phyloP scores from a whole-genome alignment of 2,888 invertebrate genomes.

The Aleiodes alternator region DNA sequence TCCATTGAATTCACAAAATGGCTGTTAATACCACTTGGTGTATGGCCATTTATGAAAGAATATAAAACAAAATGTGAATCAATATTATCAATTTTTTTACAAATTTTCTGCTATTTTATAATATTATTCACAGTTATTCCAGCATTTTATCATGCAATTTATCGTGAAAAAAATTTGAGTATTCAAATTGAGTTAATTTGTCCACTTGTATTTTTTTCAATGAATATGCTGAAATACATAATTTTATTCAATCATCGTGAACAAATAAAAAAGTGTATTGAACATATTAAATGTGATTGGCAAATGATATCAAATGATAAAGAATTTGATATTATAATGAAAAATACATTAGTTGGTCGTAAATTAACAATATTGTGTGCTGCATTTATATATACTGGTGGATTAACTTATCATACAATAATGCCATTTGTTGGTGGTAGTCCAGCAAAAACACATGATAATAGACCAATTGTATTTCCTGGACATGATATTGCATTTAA shows the following conservation, averaged over 20 bases:
- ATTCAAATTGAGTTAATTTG: not conserved
- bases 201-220: slow-evolving; percentile 15
- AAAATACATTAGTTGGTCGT: slow-evolving; percentile 55
- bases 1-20: slow-evolving; percentile 30
- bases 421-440: slow-evolving; percentile 52
- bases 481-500: slow-evolving; percentile 48
- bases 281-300: slow-evolving; percentile 61
- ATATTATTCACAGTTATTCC: not conserved
- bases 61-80: not conserved
- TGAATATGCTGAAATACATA: slow-evolving; percentile 52
- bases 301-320: slow-evolving; percentile 5
- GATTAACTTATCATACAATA: slow-evolving; percentile 54
- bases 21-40: slow-evolving; percentile 39
- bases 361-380: slow-evolving; percentile 51
- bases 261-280: slow-evolving; percentile 57
- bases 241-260: slow-evolving; percentile 47
- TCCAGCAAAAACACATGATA: slow-evolving; percentile 43
- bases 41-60: slow-evolving; percentile 35
- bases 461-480: slow-evolving; percentile 44
- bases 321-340: slow-evolving; percentile 56
- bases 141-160: not conserved
- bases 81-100: not conserved
- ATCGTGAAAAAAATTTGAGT: not conserved
- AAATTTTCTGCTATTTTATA: not conserved
- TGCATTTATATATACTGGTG: slow-evolving; percentile 57